Conservation (phyloP, 2,797 vertebrate genomes). For the Mus caroli region DNA sequence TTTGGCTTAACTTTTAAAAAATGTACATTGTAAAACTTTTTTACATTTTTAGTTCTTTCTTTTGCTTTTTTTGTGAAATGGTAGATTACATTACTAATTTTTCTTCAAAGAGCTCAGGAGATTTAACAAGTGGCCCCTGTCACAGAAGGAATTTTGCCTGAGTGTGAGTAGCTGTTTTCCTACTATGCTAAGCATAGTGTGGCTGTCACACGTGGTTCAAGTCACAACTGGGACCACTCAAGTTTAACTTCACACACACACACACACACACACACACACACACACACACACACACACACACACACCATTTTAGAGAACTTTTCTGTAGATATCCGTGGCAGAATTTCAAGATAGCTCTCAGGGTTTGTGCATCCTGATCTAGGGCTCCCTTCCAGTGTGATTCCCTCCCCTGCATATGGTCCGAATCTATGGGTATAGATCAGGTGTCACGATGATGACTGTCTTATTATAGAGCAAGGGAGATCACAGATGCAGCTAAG, state of each 20-base stretch:
- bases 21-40: neutral
- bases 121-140: neutral
- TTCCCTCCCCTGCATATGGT: neutral
- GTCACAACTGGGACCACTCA: neutral
- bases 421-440: neutral
- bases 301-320: neutral
- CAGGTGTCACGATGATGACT: neutral
- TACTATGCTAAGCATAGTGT: neutral
- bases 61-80: neutral
- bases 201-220: neutral
- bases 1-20: neutral
- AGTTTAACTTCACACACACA: neutral
- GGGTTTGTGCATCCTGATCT: neutral
- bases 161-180: neutral
- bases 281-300: neutral
- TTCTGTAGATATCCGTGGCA: neutral
- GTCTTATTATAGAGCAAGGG: neutral
- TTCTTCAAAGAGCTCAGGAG: neutral
- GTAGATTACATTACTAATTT: neutral
- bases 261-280: neutral
- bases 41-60: neutral
- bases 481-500: neutral
- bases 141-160: neutral
- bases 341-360: slow-evolving; percentile 4
- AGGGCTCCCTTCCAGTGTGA: neutral